A percentile compares a stretch with the other conserved stretches of the same genome.
phyloP scores from a whole-genome alignment of 2,888 invertebrate genomes.

The Papilio gigon region DNA sequence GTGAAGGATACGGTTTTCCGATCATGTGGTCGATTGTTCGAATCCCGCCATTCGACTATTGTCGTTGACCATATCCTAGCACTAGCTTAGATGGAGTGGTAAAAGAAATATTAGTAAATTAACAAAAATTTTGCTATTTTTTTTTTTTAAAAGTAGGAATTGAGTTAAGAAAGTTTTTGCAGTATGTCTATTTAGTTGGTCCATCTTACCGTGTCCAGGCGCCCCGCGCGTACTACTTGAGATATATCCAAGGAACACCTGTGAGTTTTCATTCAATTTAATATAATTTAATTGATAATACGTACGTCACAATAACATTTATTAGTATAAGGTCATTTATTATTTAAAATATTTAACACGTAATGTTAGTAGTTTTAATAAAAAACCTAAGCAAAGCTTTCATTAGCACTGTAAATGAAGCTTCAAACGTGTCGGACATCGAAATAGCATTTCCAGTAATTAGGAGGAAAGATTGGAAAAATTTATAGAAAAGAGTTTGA shows the following conservation, averaged over 20 bases:
- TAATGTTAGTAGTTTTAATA: slow-evolving; percentile 34
- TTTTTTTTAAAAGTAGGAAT: no score
- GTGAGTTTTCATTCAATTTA: slow-evolving; percentile 45
- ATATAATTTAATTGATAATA: slow-evolving; percentile 1
- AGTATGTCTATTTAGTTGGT: no score
- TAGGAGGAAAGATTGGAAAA: background rate
- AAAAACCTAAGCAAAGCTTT: slow-evolving; percentile 44
- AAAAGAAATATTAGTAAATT: no score
- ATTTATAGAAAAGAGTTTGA: background rate
- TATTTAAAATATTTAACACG: background rate
- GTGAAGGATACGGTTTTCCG: no score
- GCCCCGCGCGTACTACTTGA: slow-evolving; percentile 75
- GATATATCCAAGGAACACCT: slow-evolving; percentile 76
- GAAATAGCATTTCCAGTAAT: background rate
- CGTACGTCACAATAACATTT: background rate
- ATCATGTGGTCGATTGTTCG: no score
- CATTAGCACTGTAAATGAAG: slow-evolving; percentile 15
- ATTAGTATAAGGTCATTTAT: background rate
- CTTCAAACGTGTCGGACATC: background rate
- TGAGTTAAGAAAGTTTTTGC: no score
- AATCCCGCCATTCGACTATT: no score
- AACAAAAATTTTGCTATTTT: no score
- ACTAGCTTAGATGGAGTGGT: no score
- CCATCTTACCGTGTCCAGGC: slow-evolving; percentile 72
- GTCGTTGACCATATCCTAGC: no score